Conservation (phyloP, 1,140 invertebrate genomes). For the Bombus impatiens region DNA sequence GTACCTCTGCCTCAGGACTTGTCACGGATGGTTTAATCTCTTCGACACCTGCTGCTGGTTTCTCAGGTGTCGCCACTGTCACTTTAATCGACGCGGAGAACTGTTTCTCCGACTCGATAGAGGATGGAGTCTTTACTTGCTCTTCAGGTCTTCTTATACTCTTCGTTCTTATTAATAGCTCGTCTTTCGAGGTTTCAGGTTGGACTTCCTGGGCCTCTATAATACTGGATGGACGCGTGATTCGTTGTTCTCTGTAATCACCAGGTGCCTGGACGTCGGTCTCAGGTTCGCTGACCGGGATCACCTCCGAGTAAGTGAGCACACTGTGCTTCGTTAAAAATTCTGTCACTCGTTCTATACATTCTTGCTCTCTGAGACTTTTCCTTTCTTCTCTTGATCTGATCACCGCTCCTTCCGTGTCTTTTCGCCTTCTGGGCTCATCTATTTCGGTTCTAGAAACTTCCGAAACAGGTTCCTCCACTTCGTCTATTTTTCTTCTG, state of each 20-base stretch:
- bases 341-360: constrained; percentile 69
- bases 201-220: background rate
- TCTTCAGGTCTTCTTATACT: background rate
- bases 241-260: constrained; percentile 30
- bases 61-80: background rate
- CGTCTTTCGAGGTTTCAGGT: too few relatives aligned
- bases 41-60: background rate
- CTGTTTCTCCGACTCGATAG: background rate
- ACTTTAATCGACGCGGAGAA: background rate
- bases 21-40: background rate
- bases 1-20: background rate
- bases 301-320: constrained; percentile 11
- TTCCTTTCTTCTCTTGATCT: constrained; percentile 61
- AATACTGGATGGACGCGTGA: constrained; percentile 40
- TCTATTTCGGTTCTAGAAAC: background rate
- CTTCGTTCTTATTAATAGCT: background rate
- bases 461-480: background rate
- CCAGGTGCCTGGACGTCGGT: background rate
- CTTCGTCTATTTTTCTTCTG: background rate
- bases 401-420: background rate
- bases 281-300: background rate
- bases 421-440: background rate
- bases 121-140: background rate
- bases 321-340: constrained; percentile 61
- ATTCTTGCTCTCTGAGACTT: constrained; percentile 63